Conservation (phyloP, 2,113 vertebrate genomes). For the Oenanthe melanoleuca region DNA sequence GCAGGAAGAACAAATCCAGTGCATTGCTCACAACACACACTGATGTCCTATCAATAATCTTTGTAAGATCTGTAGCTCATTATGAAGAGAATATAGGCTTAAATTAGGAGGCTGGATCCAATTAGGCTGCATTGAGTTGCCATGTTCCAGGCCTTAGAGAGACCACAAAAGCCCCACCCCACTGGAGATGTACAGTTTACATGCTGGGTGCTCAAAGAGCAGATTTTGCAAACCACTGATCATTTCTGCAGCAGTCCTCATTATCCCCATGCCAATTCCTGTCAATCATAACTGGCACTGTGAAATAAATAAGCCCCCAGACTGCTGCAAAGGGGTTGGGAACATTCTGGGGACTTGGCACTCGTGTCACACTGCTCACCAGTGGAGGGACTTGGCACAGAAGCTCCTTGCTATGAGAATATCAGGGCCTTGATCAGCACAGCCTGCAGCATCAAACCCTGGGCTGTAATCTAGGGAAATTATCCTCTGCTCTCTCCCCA, state of each 20-base stretch:
- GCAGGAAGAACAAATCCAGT: not conserved
- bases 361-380: rapidly evolving
- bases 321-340: not conserved
- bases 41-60: not conserved
- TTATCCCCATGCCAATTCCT: conserved; percentile 49
- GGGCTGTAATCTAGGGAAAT: not conserved
- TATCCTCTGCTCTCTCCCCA: not conserved
- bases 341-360: conserved; percentile 2
- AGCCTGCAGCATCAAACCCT: not conserved
- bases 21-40: not conserved
- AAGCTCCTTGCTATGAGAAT: not conserved
- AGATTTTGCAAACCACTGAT: not conserved
- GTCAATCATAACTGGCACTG: conserved; percentile 34
- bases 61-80: not conserved
- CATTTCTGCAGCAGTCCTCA: not conserved
- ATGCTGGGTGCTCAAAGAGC: not conserved
- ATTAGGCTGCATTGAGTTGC: not conserved
- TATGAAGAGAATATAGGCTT: not conserved
- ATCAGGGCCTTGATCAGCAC: not conserved
- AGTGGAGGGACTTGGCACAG: not conserved
- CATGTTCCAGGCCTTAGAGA: not conserved
- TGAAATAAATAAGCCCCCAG: not conserved
- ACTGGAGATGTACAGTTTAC: not conserved
- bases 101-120: not conserved
- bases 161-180: not conserved